phyloP scores from a whole-genome alignment of 2,113 vertebrate species.

The Epinephelus fuscoguttatus region DNA sequence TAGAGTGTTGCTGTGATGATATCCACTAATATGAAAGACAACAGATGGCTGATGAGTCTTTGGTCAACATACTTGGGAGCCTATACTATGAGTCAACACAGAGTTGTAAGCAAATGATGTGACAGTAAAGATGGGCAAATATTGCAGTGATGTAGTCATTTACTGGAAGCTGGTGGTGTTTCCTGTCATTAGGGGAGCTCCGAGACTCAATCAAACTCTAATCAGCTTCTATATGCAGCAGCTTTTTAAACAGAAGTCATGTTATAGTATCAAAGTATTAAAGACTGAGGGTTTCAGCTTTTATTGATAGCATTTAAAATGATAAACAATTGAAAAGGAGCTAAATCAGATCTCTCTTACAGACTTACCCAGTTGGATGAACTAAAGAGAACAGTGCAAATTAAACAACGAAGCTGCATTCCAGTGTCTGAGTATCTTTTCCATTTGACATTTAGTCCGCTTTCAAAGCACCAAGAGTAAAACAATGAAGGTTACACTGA shows the following conservation, averaged over 20 bases:
- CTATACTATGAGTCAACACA: conserved; percentile 6
- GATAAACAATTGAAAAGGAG: neutral
- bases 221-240: neutral
- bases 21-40: conserved; percentile 26
- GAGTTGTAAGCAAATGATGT: conserved; percentile 5
- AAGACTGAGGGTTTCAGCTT: neutral
- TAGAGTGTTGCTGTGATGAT: conserved; percentile 28
- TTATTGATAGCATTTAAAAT: neutral
- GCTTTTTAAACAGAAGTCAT: neutral
- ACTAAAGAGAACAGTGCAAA: neutral
- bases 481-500: neutral
- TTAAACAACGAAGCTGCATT: neutral
- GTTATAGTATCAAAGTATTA: neutral
- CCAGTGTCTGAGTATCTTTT: neutral
- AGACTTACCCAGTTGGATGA: neutral
- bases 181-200: conserved; percentile 16
- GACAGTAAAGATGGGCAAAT: conserved; percentile 12
- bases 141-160: conserved; percentile 18
- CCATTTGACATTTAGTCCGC: neutral
- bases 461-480: neutral
- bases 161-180: conserved; percentile 14
- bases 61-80: conserved; percentile 16
- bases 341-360: neutral
- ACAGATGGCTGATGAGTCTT: conserved; percentile 36
- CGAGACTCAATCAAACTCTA: neutral